A percentile compares a stretch with the other conserved stretches of the same genome.
phyloP scores from a whole-genome alignment of 2,888 invertebrate species.

The Bibio marci region DNA sequence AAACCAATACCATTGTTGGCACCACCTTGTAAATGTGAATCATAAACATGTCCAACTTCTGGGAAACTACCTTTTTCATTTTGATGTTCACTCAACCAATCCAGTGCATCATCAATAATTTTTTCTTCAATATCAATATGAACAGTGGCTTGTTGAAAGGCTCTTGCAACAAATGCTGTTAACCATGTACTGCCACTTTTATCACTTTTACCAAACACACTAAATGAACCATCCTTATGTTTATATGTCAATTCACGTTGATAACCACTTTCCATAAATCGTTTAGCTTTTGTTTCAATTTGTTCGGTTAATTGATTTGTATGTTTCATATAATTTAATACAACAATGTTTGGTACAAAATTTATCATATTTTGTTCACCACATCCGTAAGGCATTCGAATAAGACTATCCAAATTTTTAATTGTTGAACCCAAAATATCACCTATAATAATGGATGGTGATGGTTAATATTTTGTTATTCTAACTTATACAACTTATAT shows the following conservation, averaged over 20 bases:
- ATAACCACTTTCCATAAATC: constrained; percentile 40
- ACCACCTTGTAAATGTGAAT: constrained; percentile 56
- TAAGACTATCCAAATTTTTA: constrained; percentile 41
- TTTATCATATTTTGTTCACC: constrained; percentile 45
- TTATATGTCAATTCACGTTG: constrained; percentile 61
- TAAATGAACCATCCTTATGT: constrained; percentile 61
- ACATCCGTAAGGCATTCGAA: constrained; percentile 66
- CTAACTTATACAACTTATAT: no score
- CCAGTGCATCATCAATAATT: constrained; percentile 46
- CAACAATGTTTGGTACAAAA: constrained; percentile 52
- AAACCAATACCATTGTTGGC: constrained; percentile 55
- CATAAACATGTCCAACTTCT: constrained; percentile 61
- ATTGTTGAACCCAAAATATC: constrained; percentile 42
- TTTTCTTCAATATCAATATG: constrained; percentile 54
- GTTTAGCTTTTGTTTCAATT: constrained; percentile 34
- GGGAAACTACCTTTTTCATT: constrained; percentile 59
- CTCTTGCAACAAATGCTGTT: constrained; percentile 68
- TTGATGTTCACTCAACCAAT: constrained; percentile 55
- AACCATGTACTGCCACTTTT: constrained; percentile 55
- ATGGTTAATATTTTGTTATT: no score
- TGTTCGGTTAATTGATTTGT: constrained; percentile 43
- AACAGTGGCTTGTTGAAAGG: constrained; percentile 53
- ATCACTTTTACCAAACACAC: constrained; percentile 57
- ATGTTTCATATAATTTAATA: constrained; percentile 48
- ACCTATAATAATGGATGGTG: constrained; percentile 23